Percentiles rank a stretch among this genome's conserved stretches.
Conservation (phyloP, 1,140 invertebrate species). For the Diorhabda carinulata region DNA sequence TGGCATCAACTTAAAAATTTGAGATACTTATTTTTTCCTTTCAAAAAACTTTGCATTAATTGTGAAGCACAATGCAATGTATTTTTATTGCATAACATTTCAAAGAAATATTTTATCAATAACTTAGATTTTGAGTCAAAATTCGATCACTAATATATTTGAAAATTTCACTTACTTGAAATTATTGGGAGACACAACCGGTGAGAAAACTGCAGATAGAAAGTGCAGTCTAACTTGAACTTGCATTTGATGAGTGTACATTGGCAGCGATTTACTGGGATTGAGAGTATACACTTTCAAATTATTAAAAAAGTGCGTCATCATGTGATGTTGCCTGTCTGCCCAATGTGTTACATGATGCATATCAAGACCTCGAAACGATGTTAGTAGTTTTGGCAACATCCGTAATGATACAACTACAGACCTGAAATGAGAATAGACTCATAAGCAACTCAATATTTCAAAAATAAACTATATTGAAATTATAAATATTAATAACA, state of each 20-base stretch:
- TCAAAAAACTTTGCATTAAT: too few species aligned
- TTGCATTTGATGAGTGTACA: conserved; percentile 85
- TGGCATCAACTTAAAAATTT: too few species aligned
- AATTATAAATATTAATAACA: too few species aligned
- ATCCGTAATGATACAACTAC: conserved; percentile 84
- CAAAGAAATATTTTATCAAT: too few species aligned
- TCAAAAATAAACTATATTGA: too few species aligned
- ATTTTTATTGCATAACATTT: too few species aligned
- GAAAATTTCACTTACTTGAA: conserved; percentile 60
- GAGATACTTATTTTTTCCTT: too few species aligned
- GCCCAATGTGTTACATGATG: conserved; percentile 84
- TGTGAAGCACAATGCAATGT: too few species aligned
- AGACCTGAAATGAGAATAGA: conserved; percentile 55
- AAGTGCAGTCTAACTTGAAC: conserved; percentile 88
- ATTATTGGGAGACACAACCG: conserved; percentile 79
- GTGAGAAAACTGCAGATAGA: conserved; percentile 88
- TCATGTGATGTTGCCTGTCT: conserved; percentile 84
- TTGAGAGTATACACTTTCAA: conserved; percentile 58
- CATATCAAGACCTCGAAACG: conserved; percentile 80
- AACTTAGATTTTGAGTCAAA: too few species aligned
- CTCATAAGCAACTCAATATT: too few species aligned
- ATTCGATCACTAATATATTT: conserved; percentile 84
- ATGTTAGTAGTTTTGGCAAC: conserved; percentile 84
- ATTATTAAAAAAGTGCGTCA: conserved; percentile 89
- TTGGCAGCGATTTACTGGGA: conserved; percentile 37